A percentile compares a stretch with the other conserved stretches of the same genome.
Conservation (phyloP, 2,113 vertebrate genomes). For the Lathamus discolor region DNA sequence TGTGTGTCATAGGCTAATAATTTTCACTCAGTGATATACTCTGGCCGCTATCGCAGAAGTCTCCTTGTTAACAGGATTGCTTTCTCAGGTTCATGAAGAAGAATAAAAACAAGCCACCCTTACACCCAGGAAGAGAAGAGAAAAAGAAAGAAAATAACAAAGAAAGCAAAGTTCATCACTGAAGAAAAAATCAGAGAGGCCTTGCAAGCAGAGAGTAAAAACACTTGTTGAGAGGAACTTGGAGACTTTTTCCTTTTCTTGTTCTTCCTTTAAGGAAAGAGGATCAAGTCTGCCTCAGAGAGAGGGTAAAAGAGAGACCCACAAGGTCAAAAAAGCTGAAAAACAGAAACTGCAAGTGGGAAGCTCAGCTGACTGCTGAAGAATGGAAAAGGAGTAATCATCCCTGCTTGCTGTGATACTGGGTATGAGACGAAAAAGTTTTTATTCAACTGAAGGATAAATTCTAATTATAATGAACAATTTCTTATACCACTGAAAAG, state of each 20-base stretch:
- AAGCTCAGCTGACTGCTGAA: neutral
- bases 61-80: neutral
- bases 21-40: neutral
- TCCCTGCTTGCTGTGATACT: neutral
- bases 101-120: neutral
- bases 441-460: slow-evolving; percentile 12
- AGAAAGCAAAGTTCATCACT: neutral
- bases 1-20: neutral
- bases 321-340: neutral
- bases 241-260: neutral
- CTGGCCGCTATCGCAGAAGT: neutral
- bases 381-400: neutral
- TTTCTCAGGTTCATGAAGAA: neutral
- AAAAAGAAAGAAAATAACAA: neutral
- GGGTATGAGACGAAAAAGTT: neutral
- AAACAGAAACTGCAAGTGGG: neutral
- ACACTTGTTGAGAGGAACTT: neutral
- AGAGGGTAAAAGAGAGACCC: neutral
- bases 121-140: neutral
- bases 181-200: neutral
- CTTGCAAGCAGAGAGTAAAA: neutral
- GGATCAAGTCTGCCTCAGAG: neutral
- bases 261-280: neutral
- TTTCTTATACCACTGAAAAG: neutral
- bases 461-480: neutral